Evolutionary conservation across 2,797 vertebrate species (phyloP).

Genomic region (Fistularia commersonii): DNA sequence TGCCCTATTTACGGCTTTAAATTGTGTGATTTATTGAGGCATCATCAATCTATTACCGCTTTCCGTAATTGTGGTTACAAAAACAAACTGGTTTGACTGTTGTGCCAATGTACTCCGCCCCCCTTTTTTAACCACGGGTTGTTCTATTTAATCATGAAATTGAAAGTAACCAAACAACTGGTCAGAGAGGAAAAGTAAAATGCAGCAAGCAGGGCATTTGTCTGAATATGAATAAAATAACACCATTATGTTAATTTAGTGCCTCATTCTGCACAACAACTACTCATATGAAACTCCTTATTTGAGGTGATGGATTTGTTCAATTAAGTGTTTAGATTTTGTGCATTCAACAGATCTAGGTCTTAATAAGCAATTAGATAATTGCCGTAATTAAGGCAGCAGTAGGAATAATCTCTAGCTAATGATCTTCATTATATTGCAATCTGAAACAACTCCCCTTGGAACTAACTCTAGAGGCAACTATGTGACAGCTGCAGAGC

Average conservation of each 20-base stretch:
- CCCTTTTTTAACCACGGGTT: too few species aligned
- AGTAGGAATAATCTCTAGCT: constrained; percentile 61
- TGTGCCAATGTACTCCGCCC: constrained; percentile 19
- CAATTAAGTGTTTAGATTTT: constrained; percentile 65
- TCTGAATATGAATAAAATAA: constrained; percentile 50
- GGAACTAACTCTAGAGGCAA: constrained; percentile 48
- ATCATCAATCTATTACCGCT: constrained; percentile 31
- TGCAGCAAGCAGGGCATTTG: neutral
- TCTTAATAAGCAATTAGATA: constrained; percentile 69
- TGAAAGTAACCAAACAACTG: constrained; percentile 24
- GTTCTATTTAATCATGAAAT: constrained; percentile 23
- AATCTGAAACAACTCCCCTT: constrained; percentile 54
- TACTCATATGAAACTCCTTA: constrained; percentile 49
- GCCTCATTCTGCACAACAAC: constrained; percentile 31
- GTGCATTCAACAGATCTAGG: constrained; percentile 56
- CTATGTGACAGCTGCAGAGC: constrained; percentile 46
- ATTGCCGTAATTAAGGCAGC: constrained; percentile 64
- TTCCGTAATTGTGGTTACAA: constrained; percentile 38
- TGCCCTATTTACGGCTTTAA: constrained; percentile 4
- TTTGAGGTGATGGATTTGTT: constrained; percentile 69
- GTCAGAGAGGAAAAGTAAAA: neutral
- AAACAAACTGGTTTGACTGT: constrained; percentile 44
- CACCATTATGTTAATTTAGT: constrained; percentile 55
- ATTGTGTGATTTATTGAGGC: constrained; percentile 4
- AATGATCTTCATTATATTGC: constrained; percentile 67